Base-by-base conservation (phyloP, 2,797 vertebrate genomes). In the Lophotriccus pileatus region DNA sequence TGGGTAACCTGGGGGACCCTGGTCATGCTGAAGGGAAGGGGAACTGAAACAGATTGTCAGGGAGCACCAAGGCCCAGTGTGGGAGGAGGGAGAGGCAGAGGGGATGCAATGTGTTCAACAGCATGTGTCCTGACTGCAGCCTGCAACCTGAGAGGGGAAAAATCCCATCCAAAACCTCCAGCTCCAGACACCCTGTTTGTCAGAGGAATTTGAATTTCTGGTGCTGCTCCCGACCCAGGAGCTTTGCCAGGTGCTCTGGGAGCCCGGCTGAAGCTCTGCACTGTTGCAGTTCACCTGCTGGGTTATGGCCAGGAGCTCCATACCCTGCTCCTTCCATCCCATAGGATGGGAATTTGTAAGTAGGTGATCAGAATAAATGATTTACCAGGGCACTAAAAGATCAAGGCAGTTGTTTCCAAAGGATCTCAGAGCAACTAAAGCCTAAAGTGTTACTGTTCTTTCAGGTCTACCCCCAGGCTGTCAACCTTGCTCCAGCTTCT, bases 381-480 rank as follows among this genome's bases (percentile, higher is more conserved):
- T 97, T 97, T 94, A 97, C 95, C 80, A 90, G 84, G 72, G 83
- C 89, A 79, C 95, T 96, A 94, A 92, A 96, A 94, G 91, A 97
- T 93, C 89, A 96, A 97, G 91, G 92, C 41, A 56, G 30, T 32
- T 81, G 9, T 63, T 91, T 80, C 75, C 36, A 64, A 89, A 91
- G 53, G 59, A 94, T 90, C 77, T 96, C 60, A 23, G 59, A 91
- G 68, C 55, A 87, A 64, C 83, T 94, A 81, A 90, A 94, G 55
- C 55, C 66, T 37, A 3, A 92, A 82, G 72, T 50, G 80, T 63
- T 92, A 18, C 14, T 17, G 41, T 1, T 16, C 82, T 93, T 89
- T 37, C 23, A 89, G 93, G 55, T 66, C 76, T 92, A 80, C 75
- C 84, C 73, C 53, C 58, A 53, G 92, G 87, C 81, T 90, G 53